Evolutionary conservation across 1,140 invertebrate genomes (phyloP).

Genomic region (Hyphantria cunea): DNA sequence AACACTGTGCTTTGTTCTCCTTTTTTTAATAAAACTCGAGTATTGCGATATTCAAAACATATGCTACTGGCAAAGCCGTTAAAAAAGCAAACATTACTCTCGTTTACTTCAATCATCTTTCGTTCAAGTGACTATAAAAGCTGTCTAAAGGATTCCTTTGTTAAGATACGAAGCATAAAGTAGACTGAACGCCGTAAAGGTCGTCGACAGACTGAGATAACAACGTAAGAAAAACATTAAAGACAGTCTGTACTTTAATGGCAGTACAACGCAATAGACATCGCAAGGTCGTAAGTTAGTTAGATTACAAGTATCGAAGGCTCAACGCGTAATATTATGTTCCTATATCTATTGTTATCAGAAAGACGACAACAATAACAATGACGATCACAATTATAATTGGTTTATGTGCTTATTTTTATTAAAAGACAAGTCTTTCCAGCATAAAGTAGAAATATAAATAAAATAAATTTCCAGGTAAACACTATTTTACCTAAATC

Average conservation of each 20-base stretch:
- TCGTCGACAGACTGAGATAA: slow-evolving; percentile 23
- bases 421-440: not conserved
- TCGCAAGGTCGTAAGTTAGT: slow-evolving; percentile 12
- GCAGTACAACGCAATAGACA: slow-evolving; percentile 19
- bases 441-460: not conserved
- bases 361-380: slow-evolving; percentile 3
- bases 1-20: slow-evolving; percentile 19
- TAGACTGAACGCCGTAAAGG: slow-evolving; percentile 7
- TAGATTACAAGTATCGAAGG: slow-evolving; percentile 17
- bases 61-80: slow-evolving; percentile 2
- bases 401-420: not conserved
- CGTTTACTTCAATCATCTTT: not conserved
- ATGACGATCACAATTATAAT: slow-evolving; percentile 1
- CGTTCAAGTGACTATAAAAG: slow-evolving; percentile 2
- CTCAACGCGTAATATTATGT: slow-evolving; percentile 11
- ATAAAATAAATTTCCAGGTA: too few relatives aligned
- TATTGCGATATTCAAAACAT: slow-evolving; percentile 11
- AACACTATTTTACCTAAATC: too few relatives aligned
- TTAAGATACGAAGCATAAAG: slow-evolving; percentile 21
- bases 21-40: slow-evolving; percentile 38
- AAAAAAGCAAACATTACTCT: slow-evolving; percentile 17
- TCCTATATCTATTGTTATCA: slow-evolving; percentile 20
- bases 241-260: slow-evolving; percentile 14
- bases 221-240: slow-evolving; percentile 28
- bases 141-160: slow-evolving; percentile 18